Percentiles rank a stretch among this genome's conserved stretches.
Conservation (phyloP, 2,888 invertebrate genomes). For the Hylaea fasciaria region DNA sequence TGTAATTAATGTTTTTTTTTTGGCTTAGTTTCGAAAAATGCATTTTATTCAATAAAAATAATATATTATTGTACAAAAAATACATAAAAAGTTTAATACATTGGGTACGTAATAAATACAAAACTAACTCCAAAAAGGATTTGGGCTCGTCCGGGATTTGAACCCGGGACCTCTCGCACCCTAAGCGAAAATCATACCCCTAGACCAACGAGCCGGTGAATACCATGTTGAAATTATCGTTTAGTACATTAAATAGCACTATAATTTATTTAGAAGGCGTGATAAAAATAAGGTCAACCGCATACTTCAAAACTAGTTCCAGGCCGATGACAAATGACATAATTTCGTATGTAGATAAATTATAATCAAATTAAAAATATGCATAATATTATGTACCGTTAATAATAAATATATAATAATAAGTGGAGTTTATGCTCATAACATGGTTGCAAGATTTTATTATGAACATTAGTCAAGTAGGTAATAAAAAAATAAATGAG, state of each 20-base stretch:
- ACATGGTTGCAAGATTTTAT: too few species aligned
- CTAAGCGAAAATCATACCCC: slow-evolving; percentile 89
- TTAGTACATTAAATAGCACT: background rate
- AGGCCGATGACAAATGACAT: too few species aligned
- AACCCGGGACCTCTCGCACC: slow-evolving; percentile 86
- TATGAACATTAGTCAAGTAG: too few species aligned
- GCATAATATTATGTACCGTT: too few species aligned
- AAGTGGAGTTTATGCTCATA: too few species aligned
- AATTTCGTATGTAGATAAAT: background rate
- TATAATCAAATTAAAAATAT: background rate
- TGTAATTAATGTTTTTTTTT: too few species aligned
- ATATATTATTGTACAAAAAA: too few species aligned
- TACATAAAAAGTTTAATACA: too few species aligned
- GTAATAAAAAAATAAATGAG: background rate
- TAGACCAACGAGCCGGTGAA: slow-evolving; percentile 86
- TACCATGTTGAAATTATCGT: background rate
- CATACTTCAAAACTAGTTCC: background rate
- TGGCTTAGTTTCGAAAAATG: too few species aligned
- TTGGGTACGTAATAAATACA: background rate
- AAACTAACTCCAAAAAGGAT: slow-evolving; percentile 26
- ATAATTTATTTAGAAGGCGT: background rate
- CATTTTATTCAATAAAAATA: too few species aligned
- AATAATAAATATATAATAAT: too few species aligned
- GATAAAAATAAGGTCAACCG: background rate
- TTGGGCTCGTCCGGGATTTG: slow-evolving; percentile 83